Conservation (phyloP, 2,797 vertebrate species). For the Coccyzus lansbergi region DNA sequence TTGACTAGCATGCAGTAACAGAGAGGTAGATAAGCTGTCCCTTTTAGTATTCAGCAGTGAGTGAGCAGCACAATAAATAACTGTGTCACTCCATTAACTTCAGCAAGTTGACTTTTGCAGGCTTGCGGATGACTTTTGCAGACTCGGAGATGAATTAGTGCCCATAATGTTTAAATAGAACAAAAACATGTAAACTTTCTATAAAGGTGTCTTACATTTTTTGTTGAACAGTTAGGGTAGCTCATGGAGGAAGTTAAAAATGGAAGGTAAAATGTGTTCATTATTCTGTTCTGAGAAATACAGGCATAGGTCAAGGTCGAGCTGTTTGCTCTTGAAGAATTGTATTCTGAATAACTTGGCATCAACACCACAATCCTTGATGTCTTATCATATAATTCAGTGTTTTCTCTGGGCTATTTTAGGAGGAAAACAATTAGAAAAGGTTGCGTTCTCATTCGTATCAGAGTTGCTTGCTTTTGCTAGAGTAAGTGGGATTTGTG, state of each 20-base stretch:
- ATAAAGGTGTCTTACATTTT: neutral
- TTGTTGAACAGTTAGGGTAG: neutral
- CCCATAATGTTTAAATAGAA: neutral
- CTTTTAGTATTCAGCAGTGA: neutral
- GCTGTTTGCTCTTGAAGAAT: neutral
- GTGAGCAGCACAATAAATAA: neutral
- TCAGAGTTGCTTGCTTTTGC: neutral
- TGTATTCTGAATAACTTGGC: neutral
- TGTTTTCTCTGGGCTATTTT: slow-evolving; percentile 37
- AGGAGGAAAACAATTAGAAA: slow-evolving; percentile 14
- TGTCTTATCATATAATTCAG: neutral
- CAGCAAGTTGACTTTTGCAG: neutral
- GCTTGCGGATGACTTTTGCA: neutral
- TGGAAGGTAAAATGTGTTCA: neutral
- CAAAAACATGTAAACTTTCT: neutral
- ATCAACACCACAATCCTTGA: neutral
- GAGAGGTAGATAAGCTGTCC: neutral
- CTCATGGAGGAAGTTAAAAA: neutral
- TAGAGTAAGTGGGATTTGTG: neutral
- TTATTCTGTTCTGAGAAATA: neutral
- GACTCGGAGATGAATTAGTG: neutral
- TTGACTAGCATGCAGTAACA: neutral
- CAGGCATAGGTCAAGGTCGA: neutral
- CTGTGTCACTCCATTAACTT: neutral
- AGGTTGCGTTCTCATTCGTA: slow-evolving; percentile 16